These are phyloP conservation scores for Drosophila villosipedis DNA, from an alignment of 2,888 invertebrate genomes.

Conservation along the genomic window DNA sequence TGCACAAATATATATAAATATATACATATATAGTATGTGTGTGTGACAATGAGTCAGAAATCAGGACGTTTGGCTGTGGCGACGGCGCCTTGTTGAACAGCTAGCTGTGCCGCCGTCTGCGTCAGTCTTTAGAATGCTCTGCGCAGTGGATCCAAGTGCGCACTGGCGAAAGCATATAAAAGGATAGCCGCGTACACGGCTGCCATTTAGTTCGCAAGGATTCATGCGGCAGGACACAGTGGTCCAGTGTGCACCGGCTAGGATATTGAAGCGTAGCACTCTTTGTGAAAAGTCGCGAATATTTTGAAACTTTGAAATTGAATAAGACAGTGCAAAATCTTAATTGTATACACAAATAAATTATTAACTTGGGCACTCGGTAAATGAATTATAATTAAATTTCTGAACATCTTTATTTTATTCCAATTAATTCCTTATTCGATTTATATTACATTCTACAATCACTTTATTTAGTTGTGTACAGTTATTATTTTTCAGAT, in stretches of 20 bases:
- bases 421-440: not conserved
- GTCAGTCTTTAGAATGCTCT: conserved; percentile 67
- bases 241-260: conserved; percentile 28
- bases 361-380: not conserved
- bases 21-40: conserved; percentile 3
- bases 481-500: not conserved
- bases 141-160: conserved; percentile 71
- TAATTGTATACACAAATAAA: not conserved
- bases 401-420: not conserved
- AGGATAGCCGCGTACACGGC: conserved; percentile 62
- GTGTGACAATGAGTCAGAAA: conserved; percentile 72
- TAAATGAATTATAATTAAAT: not conserved
- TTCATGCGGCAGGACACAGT: conserved; percentile 74
- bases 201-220: conserved; percentile 77
- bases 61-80: conserved; percentile 82
- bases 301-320: not conserved
- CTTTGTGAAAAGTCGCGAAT: not conserved
- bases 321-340: not conserved
- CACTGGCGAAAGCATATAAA: conserved; percentile 72
- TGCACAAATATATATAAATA: not conserved
- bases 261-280: conserved; percentile 8
- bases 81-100: conserved; percentile 79
- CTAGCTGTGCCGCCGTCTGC: conserved; percentile 52
- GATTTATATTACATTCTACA: not conserved
- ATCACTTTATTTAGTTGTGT: not conserved